Percentiles rank a stretch among this genome's conserved stretches.
phyloP scores from a whole-genome alignment of 2,888 invertebrate species.

The Ecliptopera silaceata region DNA sequence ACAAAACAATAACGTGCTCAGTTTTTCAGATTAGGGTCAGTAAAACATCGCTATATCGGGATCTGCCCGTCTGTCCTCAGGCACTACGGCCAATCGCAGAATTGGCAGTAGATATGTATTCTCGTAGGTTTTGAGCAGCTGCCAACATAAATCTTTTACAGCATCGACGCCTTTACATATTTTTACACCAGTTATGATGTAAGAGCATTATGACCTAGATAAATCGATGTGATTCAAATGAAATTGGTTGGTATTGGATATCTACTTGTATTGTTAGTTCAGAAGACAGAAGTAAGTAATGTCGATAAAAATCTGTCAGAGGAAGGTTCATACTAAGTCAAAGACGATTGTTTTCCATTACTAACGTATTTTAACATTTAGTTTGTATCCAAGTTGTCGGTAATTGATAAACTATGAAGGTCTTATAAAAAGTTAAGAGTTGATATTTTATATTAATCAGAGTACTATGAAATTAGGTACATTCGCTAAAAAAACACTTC shows the following conservation, averaged over 20 bases:
- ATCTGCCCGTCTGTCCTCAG: slow-evolving; percentile 28
- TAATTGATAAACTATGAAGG: too few species aligned
- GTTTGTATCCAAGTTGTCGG: too few species aligned
- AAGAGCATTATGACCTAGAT: slow-evolving; percentile 7
- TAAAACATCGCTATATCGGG: slow-evolving; percentile 14
- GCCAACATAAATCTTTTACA: slow-evolving; percentile 38
- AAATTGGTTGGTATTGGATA: background rate
- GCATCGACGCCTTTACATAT: slow-evolving; percentile 25
- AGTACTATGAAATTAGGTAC: too few species aligned
- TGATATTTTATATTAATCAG: too few species aligned
- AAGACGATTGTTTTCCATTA: too few species aligned
- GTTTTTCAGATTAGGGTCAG: slow-evolving; percentile 33
- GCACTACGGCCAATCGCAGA: slow-evolving; percentile 34
- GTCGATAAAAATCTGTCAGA: background rate
- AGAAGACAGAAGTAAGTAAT: background rate
- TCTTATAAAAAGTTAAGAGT: too few species aligned
- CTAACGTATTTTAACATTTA: too few species aligned
- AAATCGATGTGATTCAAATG: background rate
- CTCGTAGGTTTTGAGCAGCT: slow-evolving; percentile 34
- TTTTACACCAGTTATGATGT: slow-evolving; percentile 16
- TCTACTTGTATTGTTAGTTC: too few species aligned
- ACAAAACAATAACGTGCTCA: slow-evolving; percentile 30
- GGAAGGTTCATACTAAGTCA: too few species aligned
- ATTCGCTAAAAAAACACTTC: too few species aligned
- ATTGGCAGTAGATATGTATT: slow-evolving; percentile 32